phyloP scores from a whole-genome alignment of 2,797 vertebrate genomes.

The Enteromius mattozi region DNA sequence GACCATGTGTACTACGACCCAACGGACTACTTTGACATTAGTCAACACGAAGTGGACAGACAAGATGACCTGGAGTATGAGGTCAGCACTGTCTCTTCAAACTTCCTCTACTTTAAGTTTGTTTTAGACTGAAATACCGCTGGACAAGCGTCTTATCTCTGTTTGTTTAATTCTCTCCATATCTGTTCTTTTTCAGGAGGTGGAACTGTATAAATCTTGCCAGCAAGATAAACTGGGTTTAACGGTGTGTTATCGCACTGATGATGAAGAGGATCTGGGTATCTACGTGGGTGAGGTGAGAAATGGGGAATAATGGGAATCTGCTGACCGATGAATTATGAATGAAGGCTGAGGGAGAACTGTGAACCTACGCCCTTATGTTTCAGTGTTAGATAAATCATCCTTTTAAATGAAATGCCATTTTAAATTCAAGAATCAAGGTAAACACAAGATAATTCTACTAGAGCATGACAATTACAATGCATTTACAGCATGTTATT shows the following conservation, averaged over 20 bases:
- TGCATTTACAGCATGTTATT: not conserved
- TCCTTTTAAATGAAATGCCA: not conserved
- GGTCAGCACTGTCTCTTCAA: constrained; percentile 57
- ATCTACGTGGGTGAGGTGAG: constrained; percentile 87
- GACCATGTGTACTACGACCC: constrained; percentile 82
- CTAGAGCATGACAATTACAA: not conserved
- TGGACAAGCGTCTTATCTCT: not conserved
- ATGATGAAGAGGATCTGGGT: constrained; percentile 85
- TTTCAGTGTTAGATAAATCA: not conserved
- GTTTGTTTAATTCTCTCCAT: constrained; percentile 10
- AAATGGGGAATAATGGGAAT: constrained; percentile 2
- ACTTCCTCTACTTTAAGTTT: not conserved
- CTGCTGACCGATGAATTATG: not conserved
- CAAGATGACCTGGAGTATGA: constrained; percentile 83
- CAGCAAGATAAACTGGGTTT: constrained; percentile 87
- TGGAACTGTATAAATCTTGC: constrained; percentile 84
- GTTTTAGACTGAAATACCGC: not conserved
- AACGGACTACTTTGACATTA: constrained; percentile 80
- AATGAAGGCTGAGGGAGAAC: constrained; percentile 23
- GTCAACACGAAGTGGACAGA: constrained; percentile 82
- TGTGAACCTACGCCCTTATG: constrained; percentile 7
- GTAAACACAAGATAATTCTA: not conserved
- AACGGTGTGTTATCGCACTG: constrained; percentile 86
- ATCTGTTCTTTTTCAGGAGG: constrained; percentile 74
- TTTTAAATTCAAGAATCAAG: not conserved